Percentiles rank a stretch among this genome's conserved stretches.
phyloP scores from a whole-genome alignment of 2,797 vertebrate species.

The Carapus acus region DNA sequence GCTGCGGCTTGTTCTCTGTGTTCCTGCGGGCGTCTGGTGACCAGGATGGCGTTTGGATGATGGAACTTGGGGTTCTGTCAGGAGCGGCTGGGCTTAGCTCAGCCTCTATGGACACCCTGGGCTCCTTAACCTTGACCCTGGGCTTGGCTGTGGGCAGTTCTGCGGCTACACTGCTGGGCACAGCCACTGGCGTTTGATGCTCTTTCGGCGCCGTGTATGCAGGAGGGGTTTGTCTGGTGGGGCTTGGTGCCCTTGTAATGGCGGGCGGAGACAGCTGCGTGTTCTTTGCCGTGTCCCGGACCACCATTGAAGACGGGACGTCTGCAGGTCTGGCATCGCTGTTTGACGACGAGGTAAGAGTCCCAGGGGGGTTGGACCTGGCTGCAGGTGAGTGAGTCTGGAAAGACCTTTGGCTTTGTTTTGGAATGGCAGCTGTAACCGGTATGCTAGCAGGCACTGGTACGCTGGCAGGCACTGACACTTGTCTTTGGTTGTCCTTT shows the following conservation, averaged over 20 bases:
- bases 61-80: conserved; percentile 7
- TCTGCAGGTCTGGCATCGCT: conserved; percentile 21
- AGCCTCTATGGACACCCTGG: conserved; percentile 30
- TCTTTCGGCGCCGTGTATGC: conserved; percentile 16
- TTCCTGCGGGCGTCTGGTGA: conserved; percentile 23
- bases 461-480: neutral
- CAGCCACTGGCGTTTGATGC: conserved; percentile 19
- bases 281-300: conserved; percentile 27
- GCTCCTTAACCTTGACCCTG: conserved; percentile 61
- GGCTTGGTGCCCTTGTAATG: conserved; percentile 28
- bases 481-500: conserved; percentile 25
- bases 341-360: too few species aligned
- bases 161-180: conserved; percentile 15
- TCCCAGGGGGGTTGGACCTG: too few species aligned
- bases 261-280: conserved; percentile 20
- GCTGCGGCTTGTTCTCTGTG: conserved; percentile 14
- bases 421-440: conserved; percentile 25
- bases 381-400: conserved; percentile 20
- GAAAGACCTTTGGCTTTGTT: conserved; percentile 22
- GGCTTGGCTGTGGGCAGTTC: conserved; percentile 63
- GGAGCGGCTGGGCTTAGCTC: conserved; percentile 10
- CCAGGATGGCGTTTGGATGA: conserved; percentile 11
- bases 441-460: too few species aligned
- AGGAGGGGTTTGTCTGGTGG: conserved; percentile 26
- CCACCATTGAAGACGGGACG: conserved; percentile 7